Evolutionary conservation across 2,888 invertebrate genomes (phyloP), one percentile per base, ranked within the genome.

Genomic region (Rhogogaster chlorosoma): DNA sequence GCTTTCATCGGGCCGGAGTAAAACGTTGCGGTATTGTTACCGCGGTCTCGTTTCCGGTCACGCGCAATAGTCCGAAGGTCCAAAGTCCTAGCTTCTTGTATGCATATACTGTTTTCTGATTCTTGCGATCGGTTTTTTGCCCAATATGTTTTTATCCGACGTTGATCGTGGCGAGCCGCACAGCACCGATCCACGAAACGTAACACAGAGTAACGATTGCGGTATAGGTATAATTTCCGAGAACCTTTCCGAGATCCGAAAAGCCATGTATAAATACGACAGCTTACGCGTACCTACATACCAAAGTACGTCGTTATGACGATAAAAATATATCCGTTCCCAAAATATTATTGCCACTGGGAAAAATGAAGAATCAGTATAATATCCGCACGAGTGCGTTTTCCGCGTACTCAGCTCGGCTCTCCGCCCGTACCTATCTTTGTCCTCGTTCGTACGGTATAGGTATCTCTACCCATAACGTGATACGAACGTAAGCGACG

Each of bases 1-100:
- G 77, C 53, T 77, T 73, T 73, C 22, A 49, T 49, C 18, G 15
- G 0, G 3, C 18, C 18, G 6, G 32, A 77, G 53, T 29, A 77
- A 77, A 77, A 53, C 29, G 26, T 73, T 73, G 73, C 73, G 73
- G 73, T 73, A 73, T 73, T 73, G 73, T 73, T 73, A 73, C 73
- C 73, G 77, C 77, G 77, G 77, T 77, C 77, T 77, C 49, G 77
- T 77, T 77, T 77, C 77, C 77, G 77, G 77, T 53, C 77, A 77
- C 77, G 77, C n/a, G 77, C 77, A 18, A 49, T 38, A 42, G 22
- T 73, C 71, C 71, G 22, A 29, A 73, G n/a, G 15, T 32, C 12
- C 29, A 61, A 22, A 32, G 32, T 67, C 15, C 67, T 67, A 32
- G 32, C 15, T 67, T 67, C 67, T 29, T 32, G 26, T 32, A 32